These are phyloP conservation scores for Schizopygopsis pylzovi DNA, from an alignment of 2,797 vertebrate genomes.

Conservation along the genomic window DNA sequence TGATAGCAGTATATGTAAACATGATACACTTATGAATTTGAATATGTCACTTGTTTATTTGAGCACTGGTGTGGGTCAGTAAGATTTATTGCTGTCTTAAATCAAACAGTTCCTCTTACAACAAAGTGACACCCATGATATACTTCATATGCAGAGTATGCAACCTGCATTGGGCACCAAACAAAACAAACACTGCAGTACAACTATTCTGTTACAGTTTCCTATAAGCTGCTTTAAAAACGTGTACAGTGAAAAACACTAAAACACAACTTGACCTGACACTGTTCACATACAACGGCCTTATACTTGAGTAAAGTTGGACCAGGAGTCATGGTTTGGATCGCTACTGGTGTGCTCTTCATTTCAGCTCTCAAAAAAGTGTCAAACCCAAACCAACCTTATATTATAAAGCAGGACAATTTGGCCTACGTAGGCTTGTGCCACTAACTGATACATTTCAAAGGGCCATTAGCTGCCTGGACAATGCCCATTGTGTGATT, in stretches of 20 bases:
- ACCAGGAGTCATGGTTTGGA: background rate
- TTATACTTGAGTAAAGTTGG: background rate
- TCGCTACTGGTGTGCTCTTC: constrained; percentile 58
- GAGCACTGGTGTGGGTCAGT: background rate
- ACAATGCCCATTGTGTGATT: constrained; percentile 73
- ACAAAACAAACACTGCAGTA: too few relatives aligned
- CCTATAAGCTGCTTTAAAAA: too few relatives aligned
- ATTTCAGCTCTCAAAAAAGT: background rate
- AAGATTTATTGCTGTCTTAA: background rate
- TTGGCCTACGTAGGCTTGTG: constrained; percentile 65
- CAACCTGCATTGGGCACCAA: too few relatives aligned
- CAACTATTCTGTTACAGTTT: too few relatives aligned
- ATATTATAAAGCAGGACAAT: constrained; percentile 66
- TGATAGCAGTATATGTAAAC: background rate
- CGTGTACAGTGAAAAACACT: too few relatives aligned
- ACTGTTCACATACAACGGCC: too few relatives aligned
- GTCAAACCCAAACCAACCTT: constrained; percentile 64
- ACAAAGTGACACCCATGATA: too few relatives aligned
- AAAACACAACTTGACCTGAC: too few relatives aligned
- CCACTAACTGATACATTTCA: constrained; percentile 69
- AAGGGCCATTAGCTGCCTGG: constrained; percentile 60
- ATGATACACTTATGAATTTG: background rate
- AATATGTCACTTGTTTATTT: background rate
- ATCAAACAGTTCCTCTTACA: background rate
- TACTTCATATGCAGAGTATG: too few relatives aligned